Conservation (phyloP, 2,797 vertebrate genomes). For the Phrynocephalus guinanensis region DNA sequence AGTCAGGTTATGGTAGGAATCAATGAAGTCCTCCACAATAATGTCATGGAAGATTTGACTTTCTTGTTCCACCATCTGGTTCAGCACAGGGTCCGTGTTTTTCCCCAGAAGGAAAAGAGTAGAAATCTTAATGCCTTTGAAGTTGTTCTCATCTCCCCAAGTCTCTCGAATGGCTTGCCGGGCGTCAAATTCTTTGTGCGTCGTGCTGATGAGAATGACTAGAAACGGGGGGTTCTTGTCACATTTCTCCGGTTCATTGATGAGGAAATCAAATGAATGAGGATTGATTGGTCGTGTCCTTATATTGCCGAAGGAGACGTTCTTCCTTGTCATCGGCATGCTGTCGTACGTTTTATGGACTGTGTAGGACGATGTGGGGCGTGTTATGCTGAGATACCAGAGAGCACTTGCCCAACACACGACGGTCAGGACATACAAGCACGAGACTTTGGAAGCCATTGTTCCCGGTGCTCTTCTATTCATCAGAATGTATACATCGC, state of each 20-base stretch:
- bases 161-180: conserved; percentile 97
- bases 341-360: conserved; percentile 86
- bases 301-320: conserved; percentile 93
- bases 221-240: conserved; percentile 89
- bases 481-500: conserved; percentile 76
- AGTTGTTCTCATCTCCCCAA: conserved; percentile 95
- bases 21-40: conserved; percentile 95
- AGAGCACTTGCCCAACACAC: conserved; percentile 97
- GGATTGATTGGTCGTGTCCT: conserved; percentile 94
- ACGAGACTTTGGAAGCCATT: conserved; percentile 98
- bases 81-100: conserved; percentile 90
- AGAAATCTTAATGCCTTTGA: conserved; percentile 89
- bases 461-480: conserved; percentile 85
- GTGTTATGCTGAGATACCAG: conserved; percentile 95
- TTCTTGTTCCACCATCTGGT: conserved; percentile 98
- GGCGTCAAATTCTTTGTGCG: conserved; percentile 97
- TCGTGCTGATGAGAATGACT: conserved; percentile 97
- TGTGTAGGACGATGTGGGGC: conserved; percentile 90
- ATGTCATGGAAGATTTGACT: conserved; percentile 98
- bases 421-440: conserved; percentile 94
- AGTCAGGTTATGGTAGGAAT: conserved; percentile 98
- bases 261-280: conserved; percentile 92
- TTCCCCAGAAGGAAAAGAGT: conserved; percentile 93
- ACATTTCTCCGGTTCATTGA: conserved; percentile 95
- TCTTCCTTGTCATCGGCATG: conserved; percentile 86